These are phyloP conservation scores for Mylabris phalerata DNA, from an alignment of 1,140 invertebrate species.

Conservation along the genomic window DNA sequence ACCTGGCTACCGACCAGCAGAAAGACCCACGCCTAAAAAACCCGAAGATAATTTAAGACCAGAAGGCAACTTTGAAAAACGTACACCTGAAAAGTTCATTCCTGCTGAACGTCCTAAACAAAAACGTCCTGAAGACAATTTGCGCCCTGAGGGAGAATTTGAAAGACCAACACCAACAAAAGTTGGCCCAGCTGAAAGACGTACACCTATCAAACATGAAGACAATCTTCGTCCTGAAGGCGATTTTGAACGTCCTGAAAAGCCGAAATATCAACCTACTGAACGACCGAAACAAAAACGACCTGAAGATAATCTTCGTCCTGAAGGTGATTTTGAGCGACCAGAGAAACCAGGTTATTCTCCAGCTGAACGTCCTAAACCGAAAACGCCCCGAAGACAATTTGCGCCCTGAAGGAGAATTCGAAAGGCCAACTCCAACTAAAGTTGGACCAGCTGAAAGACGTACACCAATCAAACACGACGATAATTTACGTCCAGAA, in stretches of 20 bases:
- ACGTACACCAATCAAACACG: slow-evolving; percentile 40
- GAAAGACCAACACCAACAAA: slow-evolving; percentile 47
- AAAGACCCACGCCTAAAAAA: slow-evolving; percentile 46
- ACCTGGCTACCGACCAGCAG: slow-evolving; percentile 41
- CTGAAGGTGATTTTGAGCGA: slow-evolving; percentile 51
- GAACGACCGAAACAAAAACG: slow-evolving; percentile 44
- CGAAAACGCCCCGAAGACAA: slow-evolving; percentile 57
- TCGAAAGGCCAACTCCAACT: slow-evolving; percentile 45
- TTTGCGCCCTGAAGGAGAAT: slow-evolving; percentile 54
- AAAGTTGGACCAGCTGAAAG: slow-evolving; percentile 44
- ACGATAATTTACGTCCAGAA: slow-evolving; percentile 45
- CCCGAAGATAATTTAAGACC: slow-evolving; percentile 56
- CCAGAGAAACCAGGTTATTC: slow-evolving; percentile 43
- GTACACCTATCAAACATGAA: slow-evolving; percentile 40
- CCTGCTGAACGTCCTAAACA: slow-evolving; percentile 44
- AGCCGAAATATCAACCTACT: slow-evolving; percentile 42
- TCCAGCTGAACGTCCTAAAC: slow-evolving; percentile 49
- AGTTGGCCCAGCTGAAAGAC: slow-evolving; percentile 42
- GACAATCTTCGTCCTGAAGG: slow-evolving; percentile 55
- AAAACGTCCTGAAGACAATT: slow-evolving; percentile 40
- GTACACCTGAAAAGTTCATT: slow-evolving; percentile 26
- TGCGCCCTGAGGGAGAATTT: slow-evolving; percentile 54
- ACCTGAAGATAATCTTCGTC: slow-evolving; percentile 47
- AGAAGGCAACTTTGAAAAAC: slow-evolving; percentile 52
- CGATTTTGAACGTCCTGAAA: slow-evolving; percentile 47